These are phyloP conservation scores for Scaptomyza montana DNA, from an alignment of 1,140 invertebrate genomes.

Conservation along the genomic window DNA sequence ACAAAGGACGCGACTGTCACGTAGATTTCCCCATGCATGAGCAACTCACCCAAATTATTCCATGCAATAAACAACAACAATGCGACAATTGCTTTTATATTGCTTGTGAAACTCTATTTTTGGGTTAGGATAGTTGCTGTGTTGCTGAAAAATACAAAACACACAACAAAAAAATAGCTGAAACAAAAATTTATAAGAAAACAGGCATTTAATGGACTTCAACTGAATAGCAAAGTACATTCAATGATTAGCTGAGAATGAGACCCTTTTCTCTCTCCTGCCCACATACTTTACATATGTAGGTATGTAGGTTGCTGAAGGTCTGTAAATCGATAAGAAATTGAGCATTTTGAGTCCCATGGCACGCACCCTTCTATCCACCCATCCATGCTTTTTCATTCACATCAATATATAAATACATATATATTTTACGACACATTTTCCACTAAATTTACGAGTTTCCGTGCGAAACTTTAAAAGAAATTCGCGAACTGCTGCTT, in stretches of 20 bases:
- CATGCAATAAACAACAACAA: constrained; percentile 48
- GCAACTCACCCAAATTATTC: constrained; percentile 44
- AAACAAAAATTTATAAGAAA: constrained; percentile 75
- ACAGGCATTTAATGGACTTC: constrained; percentile 76
- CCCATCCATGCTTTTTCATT: constrained; percentile 1
- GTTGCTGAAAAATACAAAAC: constrained; percentile 1
- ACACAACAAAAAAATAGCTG: constrained; percentile 21
- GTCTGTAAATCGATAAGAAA: constrained; percentile 57
- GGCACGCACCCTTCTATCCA: constrained; percentile 26
- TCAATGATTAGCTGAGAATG: constrained; percentile 69
- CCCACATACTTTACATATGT: not conserved
- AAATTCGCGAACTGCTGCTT: constrained; percentile 39
- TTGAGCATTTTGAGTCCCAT: constrained; percentile 33
- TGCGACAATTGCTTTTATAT: constrained; percentile 46
- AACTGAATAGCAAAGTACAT: constrained; percentile 66
- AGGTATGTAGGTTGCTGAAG: not conserved
- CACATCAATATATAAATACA: not conserved
- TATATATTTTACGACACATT: constrained; percentile 60
- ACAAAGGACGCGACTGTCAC: constrained; percentile 53
- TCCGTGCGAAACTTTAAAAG: constrained; percentile 57
- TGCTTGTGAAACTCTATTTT: not conserved
- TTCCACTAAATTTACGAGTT: constrained; percentile 58
- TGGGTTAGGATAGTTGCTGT: not conserved
- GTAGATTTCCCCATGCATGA: constrained; percentile 46
- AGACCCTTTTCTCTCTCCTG: not conserved